Percentiles rank a stretch among this genome's conserved stretches.
phyloP scores from a whole-genome alignment of 2,797 vertebrate genomes.

The Clarias platycephalus region DNA sequence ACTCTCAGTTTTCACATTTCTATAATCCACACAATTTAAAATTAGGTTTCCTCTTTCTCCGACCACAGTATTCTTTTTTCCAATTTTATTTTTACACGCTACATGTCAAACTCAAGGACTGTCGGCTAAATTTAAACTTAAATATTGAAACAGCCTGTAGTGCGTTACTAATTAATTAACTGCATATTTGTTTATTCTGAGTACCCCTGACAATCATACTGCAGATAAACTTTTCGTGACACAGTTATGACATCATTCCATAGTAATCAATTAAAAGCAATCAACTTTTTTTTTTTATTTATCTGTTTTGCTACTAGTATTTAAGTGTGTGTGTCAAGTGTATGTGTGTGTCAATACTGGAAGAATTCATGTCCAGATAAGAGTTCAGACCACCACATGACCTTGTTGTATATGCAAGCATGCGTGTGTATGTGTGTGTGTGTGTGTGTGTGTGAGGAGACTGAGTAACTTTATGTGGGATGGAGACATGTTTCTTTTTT shows the following conservation, averaged over 20 bases:
- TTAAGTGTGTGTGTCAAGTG: no score
- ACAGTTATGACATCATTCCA: background rate
- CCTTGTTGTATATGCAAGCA: slow-evolving; percentile 27
- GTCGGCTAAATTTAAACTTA: background rate
- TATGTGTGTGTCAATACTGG: background rate
- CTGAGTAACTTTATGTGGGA: background rate
- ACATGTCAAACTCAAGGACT: background rate
- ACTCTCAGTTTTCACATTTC: background rate
- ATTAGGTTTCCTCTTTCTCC: background rate
- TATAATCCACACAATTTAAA: background rate
- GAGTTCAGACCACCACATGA: background rate
- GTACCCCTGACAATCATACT: background rate
- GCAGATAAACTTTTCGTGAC: background rate
- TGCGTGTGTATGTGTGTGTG: slow-evolving; percentile 12
- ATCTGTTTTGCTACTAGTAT: background rate
- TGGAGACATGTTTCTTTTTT: slow-evolving; percentile 41
- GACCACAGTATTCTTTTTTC: background rate
- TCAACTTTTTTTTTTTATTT: no score
- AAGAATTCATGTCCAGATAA: background rate
- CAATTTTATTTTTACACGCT: background rate
- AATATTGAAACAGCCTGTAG: background rate
- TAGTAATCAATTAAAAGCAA: background rate
- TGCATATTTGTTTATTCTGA: background rate
- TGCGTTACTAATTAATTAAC: background rate
- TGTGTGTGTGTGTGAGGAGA: background rate